Evolutionary conservation across 2,113 vertebrate species (phyloP), one percentile per base, ranked within the genome.

Genomic region (Verasper variegatus): DNA sequence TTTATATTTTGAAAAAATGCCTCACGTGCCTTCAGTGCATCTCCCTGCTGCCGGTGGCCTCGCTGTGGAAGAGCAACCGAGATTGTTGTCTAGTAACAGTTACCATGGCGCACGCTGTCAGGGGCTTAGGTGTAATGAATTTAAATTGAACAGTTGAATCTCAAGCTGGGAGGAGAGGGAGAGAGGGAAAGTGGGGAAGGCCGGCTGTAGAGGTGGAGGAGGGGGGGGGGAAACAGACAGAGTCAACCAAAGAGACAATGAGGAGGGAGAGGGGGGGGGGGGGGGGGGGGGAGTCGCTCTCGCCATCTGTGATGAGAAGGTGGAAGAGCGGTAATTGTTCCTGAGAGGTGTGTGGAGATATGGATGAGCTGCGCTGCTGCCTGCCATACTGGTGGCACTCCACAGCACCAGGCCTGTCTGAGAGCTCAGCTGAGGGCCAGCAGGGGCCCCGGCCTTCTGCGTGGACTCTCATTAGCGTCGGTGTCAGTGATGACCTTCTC

Each of bases 101-200:
- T 91, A 35, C 89, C 85, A 88, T 92, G 91, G 88, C 58, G 54
- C 78, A 42, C 76, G 78, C 82, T 67, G 84, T 80, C 86, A 77
- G 80, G 75, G 75, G 70, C 77, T 83, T 56, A 77, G 74, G 86
- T 89, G 89, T 85, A 83, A 90, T 90, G 83, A 82, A 85, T 90
- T 92, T 81, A 82, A 90, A 91, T 87, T 82, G 86, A 91, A 86
- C 85, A 88, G 89, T 90, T 89, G 86, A 88, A 82, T 90, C 76
- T 80, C 6, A 58, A 76, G 80, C 68, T 71, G 57, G 65, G 27
- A 35, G 20, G 71, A 70, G 37, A 58, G 71, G 67, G 27, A 58
- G 75, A 3, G 59, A 31, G 31, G 31, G 31, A 31, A 31, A 31
- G 31, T 31, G 31, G 31, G 31, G 31, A 31, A 31, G 31, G 31